phyloP scores from a whole-genome alignment of 1,140 invertebrate species.

The Anoplolepis gracilipes region DNA sequence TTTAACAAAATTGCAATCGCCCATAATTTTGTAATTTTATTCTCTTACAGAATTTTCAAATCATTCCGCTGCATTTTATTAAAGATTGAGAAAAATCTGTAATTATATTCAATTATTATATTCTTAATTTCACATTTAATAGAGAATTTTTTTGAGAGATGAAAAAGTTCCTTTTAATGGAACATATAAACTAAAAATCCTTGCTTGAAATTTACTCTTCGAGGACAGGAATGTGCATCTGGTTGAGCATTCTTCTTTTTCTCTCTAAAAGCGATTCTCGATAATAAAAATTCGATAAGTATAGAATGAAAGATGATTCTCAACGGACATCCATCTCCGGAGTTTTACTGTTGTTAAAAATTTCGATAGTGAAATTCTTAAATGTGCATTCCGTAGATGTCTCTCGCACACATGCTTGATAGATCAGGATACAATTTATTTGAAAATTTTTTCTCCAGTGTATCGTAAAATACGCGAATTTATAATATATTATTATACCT shows the following conservation, averaged over 20 bases:
- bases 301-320: conserved; percentile 6
- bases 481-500: neutral
- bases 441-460: neutral
- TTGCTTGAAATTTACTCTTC: neutral
- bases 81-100: neutral
- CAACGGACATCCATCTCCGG: neutral
- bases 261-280: neutral
- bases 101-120: neutral
- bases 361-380: conserved; percentile 14
- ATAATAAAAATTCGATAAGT: conserved; percentile 23
- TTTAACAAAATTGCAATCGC: neutral
- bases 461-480: conserved; percentile 24
- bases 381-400: neutral
- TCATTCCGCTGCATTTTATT: neutral
- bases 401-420: neutral
- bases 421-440: neutral
- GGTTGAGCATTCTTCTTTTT: neutral
- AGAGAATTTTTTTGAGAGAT: neutral
- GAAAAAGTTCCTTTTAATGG: neutral
- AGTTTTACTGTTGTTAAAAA: conserved; percentile 3
- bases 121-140: neutral
- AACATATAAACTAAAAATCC: neutral
- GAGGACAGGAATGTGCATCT: neutral
- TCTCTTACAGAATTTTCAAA: neutral
- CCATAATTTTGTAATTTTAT: neutral